Evolutionary conservation across 1,140 invertebrate species (phyloP).

Genomic region (Cydia fagiglandana): DNA sequence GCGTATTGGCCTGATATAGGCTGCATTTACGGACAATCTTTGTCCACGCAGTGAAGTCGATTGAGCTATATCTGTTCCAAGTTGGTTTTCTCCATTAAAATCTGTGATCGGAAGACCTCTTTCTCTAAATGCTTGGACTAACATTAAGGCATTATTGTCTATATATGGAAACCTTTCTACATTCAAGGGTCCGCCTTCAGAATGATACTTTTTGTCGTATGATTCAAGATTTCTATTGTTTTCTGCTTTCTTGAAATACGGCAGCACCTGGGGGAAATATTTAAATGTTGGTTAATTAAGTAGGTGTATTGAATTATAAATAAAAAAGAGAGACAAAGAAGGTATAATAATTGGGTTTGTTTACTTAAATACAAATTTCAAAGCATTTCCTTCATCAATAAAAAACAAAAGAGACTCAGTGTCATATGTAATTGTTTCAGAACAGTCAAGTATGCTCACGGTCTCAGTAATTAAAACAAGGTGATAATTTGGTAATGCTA

Average conservation of each 20-base stretch:
- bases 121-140: constrained; percentile 82
- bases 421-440: too few species aligned
- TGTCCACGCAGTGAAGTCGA: constrained; percentile 81
- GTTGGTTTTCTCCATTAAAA: constrained; percentile 78
- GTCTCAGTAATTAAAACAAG: too few species aligned
- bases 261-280: constrained; percentile 81
- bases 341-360: too few species aligned
- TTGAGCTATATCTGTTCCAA: constrained; percentile 81
- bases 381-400: too few species aligned
- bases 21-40: constrained; percentile 85
- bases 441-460: too few species aligned
- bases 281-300: constrained; percentile 53
- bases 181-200: constrained; percentile 80
- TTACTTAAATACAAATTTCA: too few species aligned
- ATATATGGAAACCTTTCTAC: constrained; percentile 82
- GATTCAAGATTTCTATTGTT: constrained; percentile 80
- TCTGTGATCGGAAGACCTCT: constrained; percentile 80
- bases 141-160: constrained; percentile 78
- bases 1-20: constrained; percentile 86
- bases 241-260: constrained; percentile 90
- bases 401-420: too few species aligned
- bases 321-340: too few species aligned
- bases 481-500: too few species aligned
- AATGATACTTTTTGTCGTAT: constrained; percentile 79
- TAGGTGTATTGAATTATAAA: background rate